A percentile compares a stretch with the other conserved stretches of the same genome.
Evolutionary conservation across 2,113 vertebrate species (phyloP).

Genomic region (Pseudonaja textilis): DNA sequence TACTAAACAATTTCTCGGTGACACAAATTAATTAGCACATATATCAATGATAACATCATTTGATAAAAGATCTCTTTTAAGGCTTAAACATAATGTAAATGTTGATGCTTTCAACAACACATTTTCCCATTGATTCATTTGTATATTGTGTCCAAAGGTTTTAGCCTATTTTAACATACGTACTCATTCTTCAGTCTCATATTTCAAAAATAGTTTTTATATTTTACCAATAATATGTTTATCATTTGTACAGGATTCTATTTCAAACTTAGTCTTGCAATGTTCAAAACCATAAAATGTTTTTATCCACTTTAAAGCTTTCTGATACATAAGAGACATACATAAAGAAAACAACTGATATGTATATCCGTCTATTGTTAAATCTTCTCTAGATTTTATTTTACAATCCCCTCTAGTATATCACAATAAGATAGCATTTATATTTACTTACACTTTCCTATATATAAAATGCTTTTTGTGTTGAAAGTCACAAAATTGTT

Average conservation of each 20-base stretch:
- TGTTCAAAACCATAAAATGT: background rate
- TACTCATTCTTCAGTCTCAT: background rate
- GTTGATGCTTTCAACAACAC: background rate
- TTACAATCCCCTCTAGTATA: background rate
- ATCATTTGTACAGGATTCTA: background rate
- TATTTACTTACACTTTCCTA: background rate
- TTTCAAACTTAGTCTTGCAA: background rate
- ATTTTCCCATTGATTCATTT: background rate
- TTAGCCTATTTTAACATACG: background rate
- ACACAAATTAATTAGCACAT: background rate
- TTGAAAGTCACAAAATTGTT: background rate
- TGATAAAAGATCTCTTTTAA: background rate
- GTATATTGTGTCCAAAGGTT: background rate
- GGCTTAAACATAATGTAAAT: background rate
- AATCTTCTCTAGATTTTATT: background rate
- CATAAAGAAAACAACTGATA: background rate
- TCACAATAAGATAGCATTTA: background rate
- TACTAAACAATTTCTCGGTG: background rate
- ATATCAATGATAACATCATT: background rate
- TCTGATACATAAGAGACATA: background rate
- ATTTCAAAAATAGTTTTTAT: background rate
- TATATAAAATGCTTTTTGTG: background rate
- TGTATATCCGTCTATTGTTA: background rate
- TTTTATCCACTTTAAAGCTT: background rate
- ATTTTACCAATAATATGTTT: background rate